Evolutionary conservation across 2,888 invertebrate genomes (phyloP).

Genomic region (Cheilosia scutellata): DNA sequence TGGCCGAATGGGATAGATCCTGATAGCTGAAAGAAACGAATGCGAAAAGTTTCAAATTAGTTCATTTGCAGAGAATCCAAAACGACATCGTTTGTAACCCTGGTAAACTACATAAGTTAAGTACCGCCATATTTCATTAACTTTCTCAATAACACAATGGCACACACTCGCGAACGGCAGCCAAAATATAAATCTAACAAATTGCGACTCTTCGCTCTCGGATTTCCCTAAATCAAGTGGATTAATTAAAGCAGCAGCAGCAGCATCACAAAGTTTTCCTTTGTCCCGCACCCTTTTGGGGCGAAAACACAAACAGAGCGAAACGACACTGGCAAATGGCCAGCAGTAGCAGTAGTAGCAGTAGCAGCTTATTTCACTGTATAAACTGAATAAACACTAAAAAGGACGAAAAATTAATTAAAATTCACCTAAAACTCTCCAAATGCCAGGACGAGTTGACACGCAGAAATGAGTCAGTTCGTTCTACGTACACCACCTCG

Average conservation of each 20-base stretch:
- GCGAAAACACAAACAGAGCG: constrained; percentile 42
- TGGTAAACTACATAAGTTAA: constrained; percentile 18
- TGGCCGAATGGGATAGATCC: constrained; percentile 89
- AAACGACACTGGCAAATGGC: constrained; percentile 50
- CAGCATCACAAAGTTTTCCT: constrained; percentile 55
- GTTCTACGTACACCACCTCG: constrained; percentile 91
- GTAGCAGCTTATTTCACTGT: neutral
- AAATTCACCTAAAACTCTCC: constrained; percentile 91
- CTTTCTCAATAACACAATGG: constrained; percentile 56
- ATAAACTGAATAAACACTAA: constrained; percentile 8
- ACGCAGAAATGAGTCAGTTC: constrained; percentile 94
- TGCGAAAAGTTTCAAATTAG: constrained; percentile 30
- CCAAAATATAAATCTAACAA: constrained; percentile 71
- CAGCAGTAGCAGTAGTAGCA: constrained; percentile 25
- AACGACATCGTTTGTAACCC: constrained; percentile 7
- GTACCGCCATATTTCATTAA: constrained; percentile 56
- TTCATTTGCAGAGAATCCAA: constrained; percentile 26
- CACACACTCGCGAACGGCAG: constrained; percentile 45
- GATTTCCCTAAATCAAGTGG: constrained; percentile 57
- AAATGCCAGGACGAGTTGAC: constrained; percentile 92
- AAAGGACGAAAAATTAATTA: constrained; percentile 75
- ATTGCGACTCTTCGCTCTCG: constrained; percentile 49
- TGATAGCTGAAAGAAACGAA: constrained; percentile 87
- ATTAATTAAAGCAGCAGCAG: constrained; percentile 70
- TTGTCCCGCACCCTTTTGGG: constrained; percentile 18